phyloP scores from a whole-genome alignment of 2,888 invertebrate genomes.

The Cryptocheilus praepositus region DNA sequence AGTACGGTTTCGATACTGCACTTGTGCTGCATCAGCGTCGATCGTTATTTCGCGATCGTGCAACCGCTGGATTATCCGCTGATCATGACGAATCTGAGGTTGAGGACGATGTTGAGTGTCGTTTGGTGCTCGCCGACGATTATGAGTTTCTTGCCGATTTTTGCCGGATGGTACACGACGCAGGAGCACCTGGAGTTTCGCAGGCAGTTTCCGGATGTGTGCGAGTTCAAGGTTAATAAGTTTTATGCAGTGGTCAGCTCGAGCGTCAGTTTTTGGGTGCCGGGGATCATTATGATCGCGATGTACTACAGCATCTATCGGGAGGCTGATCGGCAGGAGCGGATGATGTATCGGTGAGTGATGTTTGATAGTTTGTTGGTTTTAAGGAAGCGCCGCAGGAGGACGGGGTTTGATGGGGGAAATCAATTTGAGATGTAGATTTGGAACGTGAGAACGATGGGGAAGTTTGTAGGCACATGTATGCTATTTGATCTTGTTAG shows the following conservation, averaged over 20 bases:
- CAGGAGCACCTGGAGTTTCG: constrained; percentile 80
- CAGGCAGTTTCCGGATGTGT: constrained; percentile 74
- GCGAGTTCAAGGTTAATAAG: constrained; percentile 90
- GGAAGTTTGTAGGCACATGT: too few relatives aligned
- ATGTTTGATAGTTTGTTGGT: neutral
- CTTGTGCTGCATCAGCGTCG: constrained; percentile 93
- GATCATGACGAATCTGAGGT: constrained; percentile 90
- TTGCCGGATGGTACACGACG: constrained; percentile 96
- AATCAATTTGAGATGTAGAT: too few relatives aligned
- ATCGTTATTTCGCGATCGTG: constrained; percentile 93
- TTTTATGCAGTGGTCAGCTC: constrained; percentile 92
- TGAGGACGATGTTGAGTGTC: constrained; percentile 88
- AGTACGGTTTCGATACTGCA: constrained; percentile 95
- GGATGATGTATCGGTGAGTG: constrained; percentile 87
- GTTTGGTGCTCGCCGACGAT: constrained; percentile 95
- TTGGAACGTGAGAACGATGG: too few relatives aligned
- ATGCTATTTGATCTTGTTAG: too few relatives aligned
- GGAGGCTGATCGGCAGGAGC: constrained; percentile 89
- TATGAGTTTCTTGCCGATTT: constrained; percentile 95
- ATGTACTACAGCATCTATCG: constrained; percentile 94
- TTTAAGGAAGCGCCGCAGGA: too few relatives aligned
- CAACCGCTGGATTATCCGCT: constrained; percentile 94
- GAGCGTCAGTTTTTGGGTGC: constrained; percentile 95
- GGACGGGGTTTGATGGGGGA: too few relatives aligned
- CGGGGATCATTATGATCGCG: constrained; percentile 93